Evolutionary conservation across 1,140 invertebrate genomes (phyloP), one percentile per base, ranked within the genome.

Genomic region (Aphelinus atriplicis): DNA sequence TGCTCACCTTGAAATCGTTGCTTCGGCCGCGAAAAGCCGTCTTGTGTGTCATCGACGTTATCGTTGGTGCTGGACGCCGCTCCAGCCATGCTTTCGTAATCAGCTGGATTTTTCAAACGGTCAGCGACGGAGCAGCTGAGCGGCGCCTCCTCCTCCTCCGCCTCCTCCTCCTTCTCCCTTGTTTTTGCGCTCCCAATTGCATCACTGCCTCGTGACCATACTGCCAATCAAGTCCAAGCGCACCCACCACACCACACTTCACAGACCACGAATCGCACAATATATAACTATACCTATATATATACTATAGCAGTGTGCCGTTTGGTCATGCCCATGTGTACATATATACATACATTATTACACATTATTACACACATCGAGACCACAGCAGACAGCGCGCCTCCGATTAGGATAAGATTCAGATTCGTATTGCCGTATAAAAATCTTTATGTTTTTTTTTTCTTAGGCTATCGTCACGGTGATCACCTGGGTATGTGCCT

Each of bases 141-240:
- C 56, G 65, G 63, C 55, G 56, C 46, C 65, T 4, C 9, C 4
- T 4, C 51, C 9, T 9, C 4, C 9, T 10, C 58, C 62, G 3
- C 42, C 46, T 7, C 2, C 7, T 50, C 45, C 46, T 26, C 60
- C 61, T 58, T 73, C 61, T 26, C 26, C 26, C 26, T 26, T 26
- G 26, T 26, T 26, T 70, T 69, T 6, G 45, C 60, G 47, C 58
- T 57, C 26, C 26, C 26, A 65, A 75, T 58, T 64, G 60, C 58
- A 75, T 75, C 73, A 75, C 73, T 53, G 42, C 73, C 73, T 63
- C 73, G 73, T 75, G 73, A 75, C 61, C 73, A 75, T 69, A 50
- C 43, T 47, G 57, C 7, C 55, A 53, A 46, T 71, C 51, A 69
- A 42, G 56, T 6, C 4, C 26, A 26, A 26, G n/a, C 55, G 2